These are phyloP conservation scores for Caenorhabditis afra DNA, from an alignment of 2,888 invertebrate genomes.

Conservation along the genomic window DNA sequence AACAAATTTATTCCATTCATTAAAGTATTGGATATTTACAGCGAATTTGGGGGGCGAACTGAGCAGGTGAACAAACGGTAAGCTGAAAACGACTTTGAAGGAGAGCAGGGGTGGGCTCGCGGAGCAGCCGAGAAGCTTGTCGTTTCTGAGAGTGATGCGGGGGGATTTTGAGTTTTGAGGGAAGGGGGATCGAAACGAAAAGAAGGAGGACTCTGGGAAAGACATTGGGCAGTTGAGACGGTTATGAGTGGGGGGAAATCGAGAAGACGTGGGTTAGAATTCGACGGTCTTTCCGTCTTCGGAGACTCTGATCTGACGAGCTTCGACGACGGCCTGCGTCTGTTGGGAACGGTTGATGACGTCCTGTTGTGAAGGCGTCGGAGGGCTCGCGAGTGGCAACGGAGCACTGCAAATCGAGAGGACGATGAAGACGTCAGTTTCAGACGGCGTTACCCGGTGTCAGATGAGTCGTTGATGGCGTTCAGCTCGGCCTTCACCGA, in stretches of 20 bases:
- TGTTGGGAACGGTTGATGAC: slow-evolving; percentile 42
- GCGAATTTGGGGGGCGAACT: slow-evolving; percentile 38
- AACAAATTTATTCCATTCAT: too few relatives aligned
- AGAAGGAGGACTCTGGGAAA: slow-evolving; percentile 33
- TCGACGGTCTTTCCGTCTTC: slow-evolving; percentile 55
- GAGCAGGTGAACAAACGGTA: slow-evolving; percentile 54
- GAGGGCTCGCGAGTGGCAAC: background rate
- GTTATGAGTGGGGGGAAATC: background rate
- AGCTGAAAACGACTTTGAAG: slow-evolving; percentile 40
- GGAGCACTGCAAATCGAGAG: too few relatives aligned
- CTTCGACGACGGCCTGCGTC: slow-evolving; percentile 48
- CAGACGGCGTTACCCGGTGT: background rate
- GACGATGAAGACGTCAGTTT: background rate
- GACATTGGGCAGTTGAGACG: slow-evolving; percentile 55
- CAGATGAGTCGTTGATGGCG: slow-evolving; percentile 42
- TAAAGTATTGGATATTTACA: too few relatives aligned
- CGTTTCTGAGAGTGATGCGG: too few relatives aligned
- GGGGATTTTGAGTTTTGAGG: slow-evolving; percentile 2
- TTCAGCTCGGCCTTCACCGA: slow-evolving; percentile 42
- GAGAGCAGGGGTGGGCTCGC: slow-evolving; percentile 3
- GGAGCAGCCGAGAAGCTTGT: slow-evolving; percentile 45
- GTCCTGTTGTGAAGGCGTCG: slow-evolving; percentile 27
- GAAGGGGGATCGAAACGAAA: background rate
- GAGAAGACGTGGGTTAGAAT: slow-evolving; percentile 22
- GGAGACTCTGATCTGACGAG: slow-evolving; percentile 54